Percentiles rank a stretch among this genome's conserved stretches.
These are phyloP conservation scores for Enteromius anoplus DNA, from an alignment of 2,797 vertebrate species.

Conservation along the genomic window DNA sequence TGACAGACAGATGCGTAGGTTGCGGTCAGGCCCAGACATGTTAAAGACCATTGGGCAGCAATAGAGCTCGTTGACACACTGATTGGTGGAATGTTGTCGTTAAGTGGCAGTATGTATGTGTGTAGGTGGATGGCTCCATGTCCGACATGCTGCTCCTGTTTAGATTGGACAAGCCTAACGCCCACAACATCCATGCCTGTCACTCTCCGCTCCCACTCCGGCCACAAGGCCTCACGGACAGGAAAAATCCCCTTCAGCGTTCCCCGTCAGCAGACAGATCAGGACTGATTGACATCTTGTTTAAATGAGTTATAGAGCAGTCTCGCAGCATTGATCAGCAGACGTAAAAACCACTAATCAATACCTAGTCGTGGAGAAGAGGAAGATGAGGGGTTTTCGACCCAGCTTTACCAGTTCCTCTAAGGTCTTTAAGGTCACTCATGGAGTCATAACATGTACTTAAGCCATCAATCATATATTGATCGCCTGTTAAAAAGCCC, in stretches of 20 bases:
- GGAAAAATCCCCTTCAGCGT: constrained; percentile 27
- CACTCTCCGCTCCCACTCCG: constrained; percentile 40
- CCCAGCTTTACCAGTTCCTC: constrained; percentile 28
- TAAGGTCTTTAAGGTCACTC: constrained; percentile 42
- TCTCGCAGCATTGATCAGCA: constrained; percentile 47
- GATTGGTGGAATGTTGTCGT: constrained; percentile 52
- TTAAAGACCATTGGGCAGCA: constrained; percentile 43
- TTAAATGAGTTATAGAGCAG: constrained; percentile 42
- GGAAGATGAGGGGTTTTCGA: constrained; percentile 41
- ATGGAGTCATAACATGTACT: constrained; percentile 51
- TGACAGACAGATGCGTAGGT: constrained; percentile 51
- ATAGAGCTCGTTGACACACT: constrained; percentile 44
- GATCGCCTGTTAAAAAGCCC: constrained; percentile 55
- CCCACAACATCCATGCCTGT: constrained; percentile 52
- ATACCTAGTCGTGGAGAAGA: constrained; percentile 62
- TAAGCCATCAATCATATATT: constrained; percentile 56
- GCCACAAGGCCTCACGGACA: constrained; percentile 31
- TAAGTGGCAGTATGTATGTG: constrained; percentile 53
- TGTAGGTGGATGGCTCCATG: constrained; percentile 75
- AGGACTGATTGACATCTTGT: constrained; percentile 49
- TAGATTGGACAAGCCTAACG: constrained; percentile 64
- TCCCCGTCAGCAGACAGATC: constrained; percentile 23
- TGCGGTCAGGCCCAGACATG: constrained; percentile 44
- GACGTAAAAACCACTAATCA: constrained; percentile 72
- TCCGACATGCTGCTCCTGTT: constrained; percentile 70